These are phyloP conservation scores for Orchesella cincta DNA, from an alignment of 1,140 invertebrate species.

Conservation along the genomic window DNA sequence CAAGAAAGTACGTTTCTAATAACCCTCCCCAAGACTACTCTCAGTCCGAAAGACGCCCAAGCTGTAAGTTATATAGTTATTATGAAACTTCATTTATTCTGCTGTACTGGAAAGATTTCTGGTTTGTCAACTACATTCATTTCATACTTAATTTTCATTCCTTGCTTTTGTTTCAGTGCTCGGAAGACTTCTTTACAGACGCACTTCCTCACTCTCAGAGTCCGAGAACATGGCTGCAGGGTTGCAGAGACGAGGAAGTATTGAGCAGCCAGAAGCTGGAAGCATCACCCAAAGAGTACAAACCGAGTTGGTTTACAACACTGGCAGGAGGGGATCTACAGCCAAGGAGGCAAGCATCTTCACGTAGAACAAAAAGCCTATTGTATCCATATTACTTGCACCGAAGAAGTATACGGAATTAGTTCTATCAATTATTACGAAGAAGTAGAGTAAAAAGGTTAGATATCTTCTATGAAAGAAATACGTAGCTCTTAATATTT, in stretches of 20 bases:
- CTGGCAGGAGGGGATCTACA: background rate
- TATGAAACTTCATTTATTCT: background rate
- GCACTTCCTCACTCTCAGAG: background rate
- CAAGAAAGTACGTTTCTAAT: background rate
- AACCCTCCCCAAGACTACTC: background rate
- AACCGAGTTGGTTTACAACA: background rate
- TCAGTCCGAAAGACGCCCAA: background rate
- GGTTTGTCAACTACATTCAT: background rate
- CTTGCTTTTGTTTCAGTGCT: conserved; percentile 11
- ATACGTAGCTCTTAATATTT: too few species aligned
- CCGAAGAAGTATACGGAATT: too few species aligned
- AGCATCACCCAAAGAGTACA: background rate
- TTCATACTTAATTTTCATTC: background rate
- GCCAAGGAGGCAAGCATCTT: background rate
- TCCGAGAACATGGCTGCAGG: background rate
- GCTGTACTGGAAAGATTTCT: background rate
- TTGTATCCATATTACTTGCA: too few species aligned
- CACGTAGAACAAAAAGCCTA: conserved; percentile 1
- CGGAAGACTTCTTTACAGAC: background rate
- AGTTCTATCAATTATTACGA: too few species aligned
- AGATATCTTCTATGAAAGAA: too few species aligned
- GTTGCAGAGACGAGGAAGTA: background rate
- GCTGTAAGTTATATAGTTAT: conserved; percentile 10
- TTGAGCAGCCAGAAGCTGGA: background rate
- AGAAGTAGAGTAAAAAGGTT: too few species aligned